Conservation (phyloP, 2,113 vertebrate genomes). For the Gopherus evgoodei region DNA sequence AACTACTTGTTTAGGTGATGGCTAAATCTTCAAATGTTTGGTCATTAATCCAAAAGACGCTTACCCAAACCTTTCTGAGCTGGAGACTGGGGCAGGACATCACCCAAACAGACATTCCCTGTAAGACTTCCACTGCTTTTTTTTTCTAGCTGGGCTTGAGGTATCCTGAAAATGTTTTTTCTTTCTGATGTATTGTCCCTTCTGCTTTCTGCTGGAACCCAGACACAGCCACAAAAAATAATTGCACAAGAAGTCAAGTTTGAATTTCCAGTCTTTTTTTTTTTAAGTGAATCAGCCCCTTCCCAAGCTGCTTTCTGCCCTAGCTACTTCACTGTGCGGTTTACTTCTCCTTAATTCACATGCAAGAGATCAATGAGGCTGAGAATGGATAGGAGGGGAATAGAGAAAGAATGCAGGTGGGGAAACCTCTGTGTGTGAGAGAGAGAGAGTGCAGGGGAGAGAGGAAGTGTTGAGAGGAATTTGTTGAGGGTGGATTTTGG, state of each 20-base stretch:
- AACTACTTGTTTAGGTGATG: background rate
- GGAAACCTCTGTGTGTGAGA: background rate
- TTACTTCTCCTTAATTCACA: background rate
- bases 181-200: background rate
- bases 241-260: background rate
- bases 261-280: background rate
- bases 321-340: slow-evolving; percentile 1
- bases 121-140: slow-evolving; percentile 6
- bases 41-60: background rate
- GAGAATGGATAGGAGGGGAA: background rate
- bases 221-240: background rate
- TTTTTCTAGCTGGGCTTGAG: background rate
- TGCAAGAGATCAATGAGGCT: background rate
- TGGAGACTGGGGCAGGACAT: background rate
- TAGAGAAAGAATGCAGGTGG: background rate
- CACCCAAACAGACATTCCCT: background rate
- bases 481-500: slow-evolving; percentile 7
- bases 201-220: background rate
- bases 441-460: background rate
- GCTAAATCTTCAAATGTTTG: slow-evolving; percentile 6
- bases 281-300: background rate
- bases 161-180: slow-evolving; percentile 6
- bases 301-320: background rate
- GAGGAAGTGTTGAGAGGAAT: background rate
- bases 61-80: background rate